Evolutionary conservation across 2,888 invertebrate genomes (phyloP).

Genomic region (Sminthurinus aureus): DNA sequence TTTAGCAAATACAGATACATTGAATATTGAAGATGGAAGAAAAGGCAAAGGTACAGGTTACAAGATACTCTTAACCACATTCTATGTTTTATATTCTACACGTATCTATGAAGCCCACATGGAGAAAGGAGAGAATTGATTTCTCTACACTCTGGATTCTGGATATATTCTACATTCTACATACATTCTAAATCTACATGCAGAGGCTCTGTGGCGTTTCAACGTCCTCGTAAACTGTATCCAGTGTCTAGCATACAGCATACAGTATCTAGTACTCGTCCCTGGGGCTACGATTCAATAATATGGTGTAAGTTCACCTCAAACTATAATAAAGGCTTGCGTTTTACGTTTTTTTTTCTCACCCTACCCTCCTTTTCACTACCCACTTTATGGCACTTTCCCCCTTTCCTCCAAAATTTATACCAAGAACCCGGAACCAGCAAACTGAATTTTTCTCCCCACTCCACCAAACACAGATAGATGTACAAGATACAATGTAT

Average conservation of each 20-base stretch:
- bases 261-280: slow-evolving; percentile 13
- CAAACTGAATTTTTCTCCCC: neutral
- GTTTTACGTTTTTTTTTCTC: slow-evolving; percentile 28
- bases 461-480: neutral
- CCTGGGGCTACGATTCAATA: slow-evolving; percentile 39
- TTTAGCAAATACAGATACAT: too few relatives aligned
- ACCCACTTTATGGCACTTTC: slow-evolving; percentile 1
- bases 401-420: neutral
- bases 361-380: slow-evolving; percentile 7
- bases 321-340: slow-evolving; percentile 38
- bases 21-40: neutral
- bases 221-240: slow-evolving; percentile 41
- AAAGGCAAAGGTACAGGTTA: neutral
- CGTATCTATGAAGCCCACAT: neutral
- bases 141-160: neutral
- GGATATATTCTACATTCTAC: too few relatives aligned
- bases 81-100: too few relatives aligned
- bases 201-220: slow-evolving; percentile 19
- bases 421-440: neutral
- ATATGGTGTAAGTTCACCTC: slow-evolving; percentile 20
- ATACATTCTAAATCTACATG: slow-evolving; percentile 14
- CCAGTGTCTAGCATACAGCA: too few relatives aligned
- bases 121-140: slow-evolving; percentile 32
- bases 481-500: too few relatives aligned
- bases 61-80: too few relatives aligned